These are phyloP conservation scores for Laticauda colubrina DNA, from an alignment of 2,113 vertebrate genomes.

Conservation along the genomic window DNA sequence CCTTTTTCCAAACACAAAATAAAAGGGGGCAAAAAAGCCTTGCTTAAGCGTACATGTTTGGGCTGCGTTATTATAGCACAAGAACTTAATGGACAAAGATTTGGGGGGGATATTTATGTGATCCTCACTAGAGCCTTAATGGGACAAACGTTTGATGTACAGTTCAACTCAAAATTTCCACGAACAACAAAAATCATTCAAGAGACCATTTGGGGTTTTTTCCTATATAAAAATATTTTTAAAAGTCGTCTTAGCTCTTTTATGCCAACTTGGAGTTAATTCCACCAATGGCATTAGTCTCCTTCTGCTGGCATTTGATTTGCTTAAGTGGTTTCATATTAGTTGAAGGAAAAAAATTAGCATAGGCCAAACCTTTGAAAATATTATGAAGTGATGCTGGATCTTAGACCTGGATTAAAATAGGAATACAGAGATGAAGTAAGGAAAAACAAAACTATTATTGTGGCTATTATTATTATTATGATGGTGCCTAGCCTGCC, in stretches of 20 bases:
- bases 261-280: neutral
- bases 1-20: slow-evolving; percentile 36
- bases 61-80: slow-evolving; percentile 38
- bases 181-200: slow-evolving; percentile 27
- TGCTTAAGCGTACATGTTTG: slow-evolving; percentile 3
- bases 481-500: neutral
- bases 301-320: slow-evolving; percentile 41
- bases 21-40: neutral
- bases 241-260: neutral
- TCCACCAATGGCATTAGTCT: slow-evolving; percentile 11
- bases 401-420: neutral
- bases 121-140: slow-evolving; percentile 4
- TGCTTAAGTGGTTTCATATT: slow-evolving; percentile 39
- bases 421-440: neutral
- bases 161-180: slow-evolving; percentile 32
- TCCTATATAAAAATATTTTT: neutral
- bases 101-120: slow-evolving; percentile 30
- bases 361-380: neutral
- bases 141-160: slow-evolving; percentile 28
- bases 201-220: neutral
- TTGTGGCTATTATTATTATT: neutral
- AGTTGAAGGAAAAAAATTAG: slow-evolving; percentile 3
- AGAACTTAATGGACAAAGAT: slow-evolving; percentile 35
- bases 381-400: neutral
- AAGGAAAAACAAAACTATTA: neutral